Evolutionary conservation across 2,113 vertebrate species (phyloP).

Genomic region (Labrus mixtus): DNA sequence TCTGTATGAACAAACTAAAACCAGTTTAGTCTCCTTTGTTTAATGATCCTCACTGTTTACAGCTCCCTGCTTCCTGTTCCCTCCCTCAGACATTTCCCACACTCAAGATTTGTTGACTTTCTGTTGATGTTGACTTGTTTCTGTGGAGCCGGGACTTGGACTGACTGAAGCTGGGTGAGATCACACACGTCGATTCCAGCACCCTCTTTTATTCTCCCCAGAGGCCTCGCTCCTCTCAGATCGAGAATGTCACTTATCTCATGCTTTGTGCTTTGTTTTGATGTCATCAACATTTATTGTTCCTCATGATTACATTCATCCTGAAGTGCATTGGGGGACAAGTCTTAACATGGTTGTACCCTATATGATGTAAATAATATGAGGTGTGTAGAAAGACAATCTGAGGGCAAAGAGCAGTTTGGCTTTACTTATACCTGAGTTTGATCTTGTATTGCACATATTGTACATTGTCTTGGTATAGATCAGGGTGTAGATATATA

Average conservation of each 20-base stretch:
- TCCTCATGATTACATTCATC: conserved; percentile 10
- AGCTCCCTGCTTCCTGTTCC: neutral
- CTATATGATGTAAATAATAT: conserved; percentile 1
- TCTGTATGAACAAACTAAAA: neutral
- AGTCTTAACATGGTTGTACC: neutral
- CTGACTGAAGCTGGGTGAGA: conserved; percentile 36
- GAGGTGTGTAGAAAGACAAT: conserved; percentile 1
- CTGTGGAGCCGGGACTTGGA: conserved; percentile 20
- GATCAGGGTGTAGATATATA: too few relatives aligned
- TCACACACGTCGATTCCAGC: conserved; percentile 23
- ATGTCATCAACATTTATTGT: neutral
- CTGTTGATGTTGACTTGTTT: conserved; percentile 32
- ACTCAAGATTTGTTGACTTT: conserved; percentile 50
- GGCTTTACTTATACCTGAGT: neutral
- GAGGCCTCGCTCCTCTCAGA: neutral
- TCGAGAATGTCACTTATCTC: neutral
- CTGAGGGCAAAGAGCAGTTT: conserved; percentile 7
- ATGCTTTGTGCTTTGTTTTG: neutral
- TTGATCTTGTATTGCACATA: too few relatives aligned
- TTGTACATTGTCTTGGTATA: too few relatives aligned
- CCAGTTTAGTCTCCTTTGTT: conserved; percentile 39
- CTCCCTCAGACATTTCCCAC: conserved; percentile 51
- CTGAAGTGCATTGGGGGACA: neutral
- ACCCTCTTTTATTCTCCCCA: neutral
- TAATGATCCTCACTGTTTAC: conserved; percentile 1